Evolutionary conservation across 2,797 vertebrate species (phyloP).

Genomic region (Prunella strophiata): DNA sequence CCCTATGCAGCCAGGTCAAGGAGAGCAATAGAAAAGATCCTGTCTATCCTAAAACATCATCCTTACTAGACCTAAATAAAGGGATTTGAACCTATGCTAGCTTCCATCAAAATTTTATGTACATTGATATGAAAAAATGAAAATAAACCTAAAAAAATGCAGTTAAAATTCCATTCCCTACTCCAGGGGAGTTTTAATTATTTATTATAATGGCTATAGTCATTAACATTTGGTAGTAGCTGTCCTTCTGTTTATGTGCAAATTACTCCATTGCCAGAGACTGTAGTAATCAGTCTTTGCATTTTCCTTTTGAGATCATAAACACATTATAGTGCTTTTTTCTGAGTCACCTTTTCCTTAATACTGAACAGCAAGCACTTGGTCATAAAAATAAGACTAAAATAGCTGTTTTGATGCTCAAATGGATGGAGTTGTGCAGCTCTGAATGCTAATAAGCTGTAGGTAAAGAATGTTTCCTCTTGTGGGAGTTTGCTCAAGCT

Average conservation of each 20-base stretch:
- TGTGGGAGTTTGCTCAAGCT: constrained; percentile 31
- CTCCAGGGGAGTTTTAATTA: neutral
- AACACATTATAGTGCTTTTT: neutral
- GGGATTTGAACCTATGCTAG: neutral
- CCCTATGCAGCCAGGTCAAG: neutral
- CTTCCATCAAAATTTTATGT: neutral
- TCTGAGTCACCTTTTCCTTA: constrained; percentile 1
- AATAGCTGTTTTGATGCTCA: constrained; percentile 34
- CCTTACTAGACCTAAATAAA: neutral
- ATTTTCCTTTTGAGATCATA: constrained; percentile 31
- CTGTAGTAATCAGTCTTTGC: neutral
- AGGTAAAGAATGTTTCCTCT: constrained; percentile 49
- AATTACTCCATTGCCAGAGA: neutral
- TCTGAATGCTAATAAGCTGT: constrained; percentile 59
- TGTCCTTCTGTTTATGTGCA: neutral
- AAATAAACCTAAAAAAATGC: neutral
- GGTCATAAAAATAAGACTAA: constrained; percentile 27
- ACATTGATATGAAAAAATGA: neutral
- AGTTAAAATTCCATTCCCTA: neutral
- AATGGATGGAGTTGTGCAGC: constrained; percentile 15
- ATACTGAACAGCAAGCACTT: neutral
- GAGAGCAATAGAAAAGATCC: neutral
- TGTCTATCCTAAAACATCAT: neutral
- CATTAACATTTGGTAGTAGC: neutral
- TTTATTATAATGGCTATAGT: neutral